Evolutionary conservation across 2,797 vertebrate species (phyloP).

Genomic region (Eidolon dupreanum): DNA sequence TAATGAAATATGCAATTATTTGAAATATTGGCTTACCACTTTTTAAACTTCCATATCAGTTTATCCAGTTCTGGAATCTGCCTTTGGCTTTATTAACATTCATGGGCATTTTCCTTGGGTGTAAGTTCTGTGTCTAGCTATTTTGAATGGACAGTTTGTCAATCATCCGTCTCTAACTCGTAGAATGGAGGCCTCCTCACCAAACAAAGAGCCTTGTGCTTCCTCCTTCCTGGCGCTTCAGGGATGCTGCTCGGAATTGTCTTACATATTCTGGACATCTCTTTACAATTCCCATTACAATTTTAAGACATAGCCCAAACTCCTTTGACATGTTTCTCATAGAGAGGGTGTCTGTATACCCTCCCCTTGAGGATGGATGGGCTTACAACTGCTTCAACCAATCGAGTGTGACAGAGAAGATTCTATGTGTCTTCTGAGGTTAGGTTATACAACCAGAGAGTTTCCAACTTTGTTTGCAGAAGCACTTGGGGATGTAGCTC

Average conservation of each 20-base stretch:
- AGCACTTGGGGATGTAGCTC: neutral
- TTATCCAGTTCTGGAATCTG: neutral
- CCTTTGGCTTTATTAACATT: neutral
- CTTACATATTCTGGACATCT: neutral
- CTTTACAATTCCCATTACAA: neutral
- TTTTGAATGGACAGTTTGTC: neutral
- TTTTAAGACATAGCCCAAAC: neutral
- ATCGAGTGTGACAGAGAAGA: neutral
- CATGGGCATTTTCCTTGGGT: neutral
- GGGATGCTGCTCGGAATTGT: neutral
- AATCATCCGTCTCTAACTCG: neutral
- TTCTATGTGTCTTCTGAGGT: neutral
- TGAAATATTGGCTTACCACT: neutral
- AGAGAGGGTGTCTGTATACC: neutral
- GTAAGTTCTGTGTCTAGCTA: neutral
- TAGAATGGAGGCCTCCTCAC: neutral
- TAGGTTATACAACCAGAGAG: neutral
- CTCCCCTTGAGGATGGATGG: neutral
- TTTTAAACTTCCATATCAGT: neutral
- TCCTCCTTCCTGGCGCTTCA: neutral
- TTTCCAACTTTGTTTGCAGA: neutral
- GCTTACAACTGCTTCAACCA: neutral
- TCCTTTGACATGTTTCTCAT: neutral
- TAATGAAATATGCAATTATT: conserved; percentile 3
- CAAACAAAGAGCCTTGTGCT: neutral